Base-by-base conservation (phyloP, 2,888 invertebrate genomes). In the Arenicola marina region DNA sequence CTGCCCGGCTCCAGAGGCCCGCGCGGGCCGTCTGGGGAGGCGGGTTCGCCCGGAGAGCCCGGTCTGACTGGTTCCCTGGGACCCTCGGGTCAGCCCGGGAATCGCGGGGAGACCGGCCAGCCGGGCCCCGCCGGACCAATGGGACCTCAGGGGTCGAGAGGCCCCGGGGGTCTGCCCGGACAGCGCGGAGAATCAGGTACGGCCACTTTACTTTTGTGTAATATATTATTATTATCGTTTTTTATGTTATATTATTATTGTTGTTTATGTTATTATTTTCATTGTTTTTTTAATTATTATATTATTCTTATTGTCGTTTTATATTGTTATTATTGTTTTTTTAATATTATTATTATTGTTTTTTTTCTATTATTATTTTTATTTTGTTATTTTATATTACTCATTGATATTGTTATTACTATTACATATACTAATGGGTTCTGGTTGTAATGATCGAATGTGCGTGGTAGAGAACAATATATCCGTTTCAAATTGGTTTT, bases 121-220 rank as follows among this genome's bases (percentile, higher is more conserved):
- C 86, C 89, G 1, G 92, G 93, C 3, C 85, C 88, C 65, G 87
- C 89, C 34, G 93, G 93, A 26, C 83, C 87, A n/a, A 55, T 54
- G 18, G 68, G 68, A 21, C 54, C 56, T 33, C 33, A 32, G 45
- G 48, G 48, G 48, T 7, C 15, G 48, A 11, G 38, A 24, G 61
- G 61, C 4, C 45, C 38, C 21, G 28, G 34, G 21, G 62, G 62
- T 11, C 32, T 31, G 24, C 18, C n/a, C 18, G 60, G 59, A 26
- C 51, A 28, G 29, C 48, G 7, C 0, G 60, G 60, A 2, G 55
- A 33, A 43, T 31, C 55, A 33, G 63, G 63, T 32, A 34, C 43
- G 28, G 34, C 28, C 29, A 28, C n/a, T 18, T 15, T n/a, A 29
- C 32, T 32, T 24, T n/a, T 29, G 29, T 15, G n/a, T 53, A 18